phyloP scores from a whole-genome alignment of 2,888 invertebrate species.

The Plagodis pulveraria region DNA sequence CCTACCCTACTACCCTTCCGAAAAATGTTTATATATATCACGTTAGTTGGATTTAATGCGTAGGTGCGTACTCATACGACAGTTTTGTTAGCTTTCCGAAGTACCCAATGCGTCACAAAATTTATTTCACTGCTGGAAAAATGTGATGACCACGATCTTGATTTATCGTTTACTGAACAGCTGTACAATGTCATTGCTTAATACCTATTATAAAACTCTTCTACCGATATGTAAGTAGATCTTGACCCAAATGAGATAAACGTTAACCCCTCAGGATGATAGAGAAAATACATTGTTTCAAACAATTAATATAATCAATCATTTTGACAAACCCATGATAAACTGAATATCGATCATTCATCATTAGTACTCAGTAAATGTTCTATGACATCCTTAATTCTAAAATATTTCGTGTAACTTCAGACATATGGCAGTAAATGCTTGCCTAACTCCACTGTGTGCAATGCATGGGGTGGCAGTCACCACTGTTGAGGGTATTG shows the following conservation, averaged over 20 bases:
- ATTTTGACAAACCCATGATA: no score
- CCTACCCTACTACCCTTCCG: no score
- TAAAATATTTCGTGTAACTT: constrained; percentile 20
- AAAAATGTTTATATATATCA: no score
- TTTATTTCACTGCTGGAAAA: no score
- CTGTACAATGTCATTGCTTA: not conserved
- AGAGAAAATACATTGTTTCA: constrained; percentile 2
- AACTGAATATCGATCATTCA: no score
- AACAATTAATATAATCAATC: no score
- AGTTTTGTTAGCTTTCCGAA: no score
- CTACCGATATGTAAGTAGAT: not conserved
- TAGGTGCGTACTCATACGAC: no score
- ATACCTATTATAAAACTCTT: not conserved
- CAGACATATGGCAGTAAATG: constrained; percentile 94
- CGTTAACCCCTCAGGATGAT: constrained; percentile 13
- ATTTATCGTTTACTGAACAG: no score
- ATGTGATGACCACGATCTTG: no score
- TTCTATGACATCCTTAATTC: constrained; percentile 23
- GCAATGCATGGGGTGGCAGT: constrained; percentile 95
- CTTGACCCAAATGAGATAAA: constrained; percentile 29
- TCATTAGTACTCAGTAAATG: not conserved
- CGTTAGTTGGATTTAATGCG: no score
- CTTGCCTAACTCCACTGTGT: constrained; percentile 95
- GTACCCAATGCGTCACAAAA: no score
- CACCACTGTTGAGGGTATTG: constrained; percentile 97